Evolutionary conservation across 2,888 invertebrate species (phyloP).

Genomic region (Melieria omissa): DNA sequence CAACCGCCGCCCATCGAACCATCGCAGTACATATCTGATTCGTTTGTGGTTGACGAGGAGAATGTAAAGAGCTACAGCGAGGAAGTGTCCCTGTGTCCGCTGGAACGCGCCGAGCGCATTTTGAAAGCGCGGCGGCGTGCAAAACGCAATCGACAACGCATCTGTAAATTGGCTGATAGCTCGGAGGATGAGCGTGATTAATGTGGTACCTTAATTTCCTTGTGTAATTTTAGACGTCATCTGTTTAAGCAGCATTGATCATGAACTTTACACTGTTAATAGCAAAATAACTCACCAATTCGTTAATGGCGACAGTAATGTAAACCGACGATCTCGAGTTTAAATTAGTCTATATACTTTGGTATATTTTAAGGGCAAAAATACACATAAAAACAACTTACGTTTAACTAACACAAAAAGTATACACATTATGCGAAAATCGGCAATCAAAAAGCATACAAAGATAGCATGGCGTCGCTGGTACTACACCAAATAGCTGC

Average conservation of each 20-base stretch:
- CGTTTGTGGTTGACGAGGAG: constrained; percentile 67
- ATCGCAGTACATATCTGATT: constrained; percentile 69
- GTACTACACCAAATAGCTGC: constrained; percentile 60
- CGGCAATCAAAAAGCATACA: background rate
- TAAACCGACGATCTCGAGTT: no score
- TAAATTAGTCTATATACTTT: no score
- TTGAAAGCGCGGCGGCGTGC: constrained; percentile 64
- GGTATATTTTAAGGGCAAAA: no score
- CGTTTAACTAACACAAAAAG: background rate
- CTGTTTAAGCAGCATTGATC: no score
- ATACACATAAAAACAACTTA: background rate
- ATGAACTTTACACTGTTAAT: no score
- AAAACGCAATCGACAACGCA: constrained; percentile 41
- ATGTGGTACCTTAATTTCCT: no score
- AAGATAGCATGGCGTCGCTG: background rate
- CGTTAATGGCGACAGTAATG: no score
- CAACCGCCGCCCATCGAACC: constrained; percentile 67
- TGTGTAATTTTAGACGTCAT: no score
- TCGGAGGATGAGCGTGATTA: constrained; percentile 26
- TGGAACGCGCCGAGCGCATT: constrained; percentile 74
- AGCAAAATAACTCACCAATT: no score
- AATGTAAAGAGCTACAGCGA: constrained; percentile 52
- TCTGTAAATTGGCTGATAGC: constrained; percentile 17
- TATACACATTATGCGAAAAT: no score
- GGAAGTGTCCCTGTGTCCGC: constrained; percentile 65